These are phyloP conservation scores for Eurosta solidaginis DNA, from an alignment of 1,140 invertebrate species.

Conservation along the genomic window DNA sequence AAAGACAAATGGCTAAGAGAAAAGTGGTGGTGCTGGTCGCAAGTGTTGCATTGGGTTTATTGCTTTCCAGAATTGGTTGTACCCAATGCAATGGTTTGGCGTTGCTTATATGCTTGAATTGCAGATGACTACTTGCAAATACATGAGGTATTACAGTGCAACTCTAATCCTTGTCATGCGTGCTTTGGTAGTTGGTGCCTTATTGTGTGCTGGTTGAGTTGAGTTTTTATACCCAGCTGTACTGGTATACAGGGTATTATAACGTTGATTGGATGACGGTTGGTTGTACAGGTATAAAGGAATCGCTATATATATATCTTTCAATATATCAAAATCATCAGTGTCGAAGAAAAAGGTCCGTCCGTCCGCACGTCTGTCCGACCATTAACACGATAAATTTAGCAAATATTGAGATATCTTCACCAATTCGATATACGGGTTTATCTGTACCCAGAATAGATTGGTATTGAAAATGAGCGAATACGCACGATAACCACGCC, in stretches of 20 bases:
- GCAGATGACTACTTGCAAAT: no score
- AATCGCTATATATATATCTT: no score
- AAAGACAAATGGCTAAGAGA: constrained; percentile 12
- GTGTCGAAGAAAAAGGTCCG: no score
- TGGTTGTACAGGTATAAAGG: background rate
- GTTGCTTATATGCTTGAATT: background rate
- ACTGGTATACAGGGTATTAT: background rate
- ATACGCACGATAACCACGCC: no score
- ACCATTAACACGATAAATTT: no score
- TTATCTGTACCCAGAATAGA: no score
- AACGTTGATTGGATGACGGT: background rate
- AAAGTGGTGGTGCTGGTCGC: background rate
- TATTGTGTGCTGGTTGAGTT: background rate
- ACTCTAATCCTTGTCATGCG: background rate
- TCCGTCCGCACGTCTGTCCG: no score
- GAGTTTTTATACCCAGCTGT: background rate
- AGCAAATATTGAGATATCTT: no score
- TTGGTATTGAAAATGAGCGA: no score
- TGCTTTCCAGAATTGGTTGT: background rate
- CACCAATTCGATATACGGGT: no score
- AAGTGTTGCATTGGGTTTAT: background rate
- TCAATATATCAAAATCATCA: no score
- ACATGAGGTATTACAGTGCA: constrained; percentile 9
- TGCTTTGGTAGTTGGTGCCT: background rate
- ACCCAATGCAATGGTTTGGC: background rate